Base-by-base conservation (phyloP, 2,113 vertebrate species). In the Sakesphorus luctuosus region DNA sequence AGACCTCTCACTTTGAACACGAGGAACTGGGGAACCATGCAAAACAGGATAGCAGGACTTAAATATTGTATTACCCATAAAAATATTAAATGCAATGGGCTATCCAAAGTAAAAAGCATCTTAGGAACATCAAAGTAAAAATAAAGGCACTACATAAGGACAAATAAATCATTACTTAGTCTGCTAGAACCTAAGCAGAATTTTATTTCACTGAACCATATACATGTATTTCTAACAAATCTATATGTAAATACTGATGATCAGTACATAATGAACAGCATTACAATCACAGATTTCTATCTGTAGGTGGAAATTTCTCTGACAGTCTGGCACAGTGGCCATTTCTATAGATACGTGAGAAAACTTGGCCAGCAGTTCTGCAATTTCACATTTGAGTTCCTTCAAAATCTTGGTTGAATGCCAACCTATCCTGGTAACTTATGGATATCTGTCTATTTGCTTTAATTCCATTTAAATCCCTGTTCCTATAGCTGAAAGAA, bases 361-460 rank as follows among this genome's bases (percentile, higher is more conserved):
- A 47, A 91, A 66, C 9, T 59, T 84, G 73, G 77, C 68, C 78
- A 86, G 43, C 25, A 74, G 55, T 71, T 81, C 63, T 56, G 25
- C 59, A 83, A 73, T 62, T 92, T 77, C 35, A 52, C 18, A 18
- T 71, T 55, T 66, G 44, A 89, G 24, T 55, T 91, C 73, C 80
- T 91, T 71, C 91, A 95, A 91, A 91, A 82, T 56, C 36, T 38
- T 93, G 73, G 44, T 13, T 72, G 77, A 91, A 68, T 72, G 84
- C 65, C 87, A 96, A 1, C 18, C 50, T 89, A 33, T 49, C 46
- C 61, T 31, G 18, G 36, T 81, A 52, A 82, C 52, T 84, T 95
- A 68, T 0, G 1, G 63, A 36, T 81, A 87, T 23, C n/a, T 92
- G 36, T 65, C 71, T 56, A 8, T 59, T 87, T 86, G n/a, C 40